Percentiles rank a stretch among this genome's conserved stretches.
Evolutionary conservation across 2,888 invertebrate genomes (phyloP).

Genomic region (Meta bourneti): DNA sequence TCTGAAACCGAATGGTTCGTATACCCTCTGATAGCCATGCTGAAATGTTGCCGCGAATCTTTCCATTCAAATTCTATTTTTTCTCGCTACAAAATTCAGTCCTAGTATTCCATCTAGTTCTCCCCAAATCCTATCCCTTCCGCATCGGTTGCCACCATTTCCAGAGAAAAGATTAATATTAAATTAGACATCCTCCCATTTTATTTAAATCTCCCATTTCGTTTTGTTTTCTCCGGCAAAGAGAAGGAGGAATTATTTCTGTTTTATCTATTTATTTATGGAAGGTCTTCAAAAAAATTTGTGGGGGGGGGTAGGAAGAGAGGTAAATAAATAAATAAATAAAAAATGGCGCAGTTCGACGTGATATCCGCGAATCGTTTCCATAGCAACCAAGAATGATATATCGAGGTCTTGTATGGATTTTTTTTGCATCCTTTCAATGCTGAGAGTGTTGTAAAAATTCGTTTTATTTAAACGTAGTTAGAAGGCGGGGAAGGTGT

Average conservation of each 20-base stretch:
- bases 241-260: conserved; percentile 27
- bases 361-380: conserved; percentile 20
- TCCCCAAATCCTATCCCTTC: conserved; percentile 46
- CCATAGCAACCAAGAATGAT: conserved; percentile 52
- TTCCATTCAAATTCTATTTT: neutral
- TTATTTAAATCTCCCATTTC: conserved; percentile 54
- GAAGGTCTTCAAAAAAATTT: conserved; percentile 1
- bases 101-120: conserved; percentile 6
- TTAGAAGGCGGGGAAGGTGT: conserved; percentile 10
- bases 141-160: conserved; percentile 5
- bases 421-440: conserved; percentile 7
- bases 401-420: conserved; percentile 24
- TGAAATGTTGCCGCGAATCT: conserved; percentile 19
- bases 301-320: neutral
- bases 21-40: neutral
- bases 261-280: conserved; percentile 58
- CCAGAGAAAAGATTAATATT: conserved; percentile 57
- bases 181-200: conserved; percentile 57
- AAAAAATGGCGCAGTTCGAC: conserved; percentile 42
- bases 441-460: conserved; percentile 41
- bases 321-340: conserved; percentile 5
- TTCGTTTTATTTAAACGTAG: conserved; percentile 59
- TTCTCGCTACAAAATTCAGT: conserved; percentile 18
- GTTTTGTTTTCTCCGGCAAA: conserved; percentile 24
- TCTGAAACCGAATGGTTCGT: no score